These are phyloP conservation scores for Zoanthus gigantus DNA, from an alignment of 92 coral and sea anemone genomes.

Conservation along the genomic window DNA sequence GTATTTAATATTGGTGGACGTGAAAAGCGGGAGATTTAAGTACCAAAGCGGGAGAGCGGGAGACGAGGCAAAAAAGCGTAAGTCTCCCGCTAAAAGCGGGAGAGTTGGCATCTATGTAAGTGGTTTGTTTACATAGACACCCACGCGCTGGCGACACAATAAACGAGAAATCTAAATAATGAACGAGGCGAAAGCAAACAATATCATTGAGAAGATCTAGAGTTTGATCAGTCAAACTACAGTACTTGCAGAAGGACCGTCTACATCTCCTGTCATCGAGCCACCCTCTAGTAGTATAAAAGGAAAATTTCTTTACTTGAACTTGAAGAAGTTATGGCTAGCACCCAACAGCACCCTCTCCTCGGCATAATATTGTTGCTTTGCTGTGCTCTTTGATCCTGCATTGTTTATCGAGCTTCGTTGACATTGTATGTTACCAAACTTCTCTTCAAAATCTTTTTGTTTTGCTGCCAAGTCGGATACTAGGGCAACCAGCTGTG, in stretches of 20 bases:
- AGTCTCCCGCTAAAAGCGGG: no score
- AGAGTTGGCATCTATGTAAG: no score
- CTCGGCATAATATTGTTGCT: not conserved
- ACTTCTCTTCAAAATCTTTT: not conserved
- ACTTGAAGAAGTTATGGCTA: slow-evolving; percentile 17
- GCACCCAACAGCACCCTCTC: not conserved
- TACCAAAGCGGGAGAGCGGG: no score
- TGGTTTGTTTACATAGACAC: no score
- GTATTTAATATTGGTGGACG: no score
- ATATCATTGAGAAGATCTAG: not conserved
- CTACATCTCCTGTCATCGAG: not conserved
- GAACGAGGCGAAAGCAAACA: no score
- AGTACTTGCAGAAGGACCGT: slow-evolving; percentile 1
- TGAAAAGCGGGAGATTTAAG: no score
- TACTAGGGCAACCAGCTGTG: slow-evolving; percentile 46
- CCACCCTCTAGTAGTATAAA: not conserved
- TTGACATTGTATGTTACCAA: not conserved
- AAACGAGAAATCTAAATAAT: no score
- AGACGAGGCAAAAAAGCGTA: no score
- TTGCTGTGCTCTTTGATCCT: not conserved
- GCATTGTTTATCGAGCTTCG: not conserved
- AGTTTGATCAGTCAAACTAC: not conserved
- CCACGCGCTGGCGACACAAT: no score
- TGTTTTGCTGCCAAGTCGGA: slow-evolving; percentile 45
- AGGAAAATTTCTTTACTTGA: slow-evolving; percentile 3